phyloP scores from a whole-genome alignment of 2,888 invertebrate genomes.

The Eupithecia centaureata region DNA sequence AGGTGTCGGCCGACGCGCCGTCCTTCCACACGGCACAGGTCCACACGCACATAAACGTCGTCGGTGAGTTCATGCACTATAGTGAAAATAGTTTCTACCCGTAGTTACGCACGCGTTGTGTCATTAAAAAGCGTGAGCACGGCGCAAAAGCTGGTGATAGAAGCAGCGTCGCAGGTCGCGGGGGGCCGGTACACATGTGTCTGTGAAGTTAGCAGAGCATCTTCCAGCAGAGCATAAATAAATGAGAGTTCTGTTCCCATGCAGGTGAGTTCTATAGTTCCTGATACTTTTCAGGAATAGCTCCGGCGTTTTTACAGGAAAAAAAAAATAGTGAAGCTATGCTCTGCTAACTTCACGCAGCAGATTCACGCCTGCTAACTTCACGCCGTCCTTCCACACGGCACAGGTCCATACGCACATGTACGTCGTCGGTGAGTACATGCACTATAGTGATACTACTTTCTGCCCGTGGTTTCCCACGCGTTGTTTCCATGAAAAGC shows the following conservation, averaged over 20 bases:
- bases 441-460: background rate
- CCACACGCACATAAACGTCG: conserved; percentile 87
- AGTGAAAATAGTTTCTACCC: background rate
- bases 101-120: background rate
- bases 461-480: background rate
- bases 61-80: conserved; percentile 82
- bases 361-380: no score
- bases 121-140: background rate
- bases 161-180: conserved; percentile 57
- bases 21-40: conserved; percentile 87
- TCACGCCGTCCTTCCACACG: conserved; percentile 88
- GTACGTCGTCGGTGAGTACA: conserved; percentile 89
- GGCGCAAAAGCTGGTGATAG: conserved; percentile 77
- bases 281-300: no score
- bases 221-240: conserved; percentile 87
- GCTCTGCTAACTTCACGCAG: no score
- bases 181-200: conserved; percentile 89
- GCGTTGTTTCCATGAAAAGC: background rate
- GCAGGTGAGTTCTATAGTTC: no score
- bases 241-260: no score
- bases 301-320: no score
- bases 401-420: conserved; percentile 86
- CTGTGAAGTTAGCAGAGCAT: no score
- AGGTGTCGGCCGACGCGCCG: conserved; percentile 89
- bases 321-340: no score